Percentiles rank a stretch among this genome's conserved stretches.
Conservation (phyloP, 2,113 vertebrate genomes). For the Corvus moneduloides region DNA sequence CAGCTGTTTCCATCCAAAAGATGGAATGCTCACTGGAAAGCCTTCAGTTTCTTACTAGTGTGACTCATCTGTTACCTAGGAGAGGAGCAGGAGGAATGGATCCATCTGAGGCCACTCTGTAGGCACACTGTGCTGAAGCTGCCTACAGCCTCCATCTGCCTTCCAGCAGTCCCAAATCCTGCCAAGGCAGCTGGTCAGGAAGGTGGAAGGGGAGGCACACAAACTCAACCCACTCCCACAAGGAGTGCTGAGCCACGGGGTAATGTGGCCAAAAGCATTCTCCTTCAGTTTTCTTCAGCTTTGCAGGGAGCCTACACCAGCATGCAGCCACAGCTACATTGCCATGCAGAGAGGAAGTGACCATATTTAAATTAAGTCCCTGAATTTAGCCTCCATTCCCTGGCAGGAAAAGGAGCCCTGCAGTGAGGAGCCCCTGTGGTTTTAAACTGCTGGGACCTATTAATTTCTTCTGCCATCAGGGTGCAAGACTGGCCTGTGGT, state of each 20-base stretch:
- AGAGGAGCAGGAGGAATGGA: conserved; percentile 28
- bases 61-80: conserved; percentile 60
- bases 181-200: background rate
- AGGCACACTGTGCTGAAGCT: background rate
- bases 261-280: background rate
- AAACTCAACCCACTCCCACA: background rate
- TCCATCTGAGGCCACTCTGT: conserved; percentile 15
- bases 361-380: background rate
- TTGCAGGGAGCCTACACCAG: background rate
- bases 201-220: background rate
- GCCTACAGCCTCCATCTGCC: conserved; percentile 55
- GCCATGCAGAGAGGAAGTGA: background rate
- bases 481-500: background rate
- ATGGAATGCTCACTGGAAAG: background rate
- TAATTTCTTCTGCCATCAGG: background rate
- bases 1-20: conserved; percentile 1
- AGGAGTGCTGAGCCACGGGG: background rate
- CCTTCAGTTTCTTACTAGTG: background rate
- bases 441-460: background rate
- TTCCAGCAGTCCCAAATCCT: background rate
- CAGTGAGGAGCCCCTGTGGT: background rate
- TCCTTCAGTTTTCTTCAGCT: background rate
- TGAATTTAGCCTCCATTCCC: background rate
- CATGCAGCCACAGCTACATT: background rate
- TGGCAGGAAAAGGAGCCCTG: background rate